Evolutionary conservation across 2,113 vertebrate species (phyloP), one percentile per base, ranked within the genome.

Genomic region (Potamarius usumacintae): DNA sequence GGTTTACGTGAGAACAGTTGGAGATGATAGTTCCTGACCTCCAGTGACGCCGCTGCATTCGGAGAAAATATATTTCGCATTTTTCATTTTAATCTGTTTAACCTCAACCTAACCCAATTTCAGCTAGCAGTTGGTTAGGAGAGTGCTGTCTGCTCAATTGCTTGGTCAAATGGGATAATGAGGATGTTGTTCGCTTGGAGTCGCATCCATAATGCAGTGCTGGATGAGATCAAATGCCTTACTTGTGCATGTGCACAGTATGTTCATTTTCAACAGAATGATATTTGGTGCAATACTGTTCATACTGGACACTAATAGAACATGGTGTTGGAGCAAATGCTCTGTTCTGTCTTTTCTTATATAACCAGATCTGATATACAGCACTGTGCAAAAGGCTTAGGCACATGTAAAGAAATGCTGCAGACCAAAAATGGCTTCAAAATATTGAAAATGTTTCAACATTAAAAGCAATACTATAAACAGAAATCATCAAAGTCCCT

Each of bases 181-280:
- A 84, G 67, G n/a, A 69, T 69, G 82, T 15, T 22, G 48, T 84
- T 30, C 69, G 50, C 27, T 71, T 71, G 65, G 63, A 9, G n/a
- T 84, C 74, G n/a, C 74, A 79, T n/a, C 50, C 50, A 78, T 78
- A 53, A 78, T 53, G 76, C 76, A 78, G 83, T 72, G 83, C 27
- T 72, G 12, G 27, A 78, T 78, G 52, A 78, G 76, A 55, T 78
- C 76, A n/a, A 53, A 55, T 55, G 10, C 72, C 76, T 78, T 25
- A n/a, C 50, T 53, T 1, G 42, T 42, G 30, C 30, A 72, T 72
- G 69, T 82, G 34, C 34, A 15, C 60, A 65, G 25, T 83, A 52
- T 52, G 72, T 76, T 27, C 9, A 27, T 27, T 71, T 78, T 53
- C 76, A 78, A n/a, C 50, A 30, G 50, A 17, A n/a, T 14, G 17